These are phyloP conservation scores for Romanogobio albipinnatus DNA, from an alignment of 2,113 vertebrate genomes.

Conservation along the genomic window DNA sequence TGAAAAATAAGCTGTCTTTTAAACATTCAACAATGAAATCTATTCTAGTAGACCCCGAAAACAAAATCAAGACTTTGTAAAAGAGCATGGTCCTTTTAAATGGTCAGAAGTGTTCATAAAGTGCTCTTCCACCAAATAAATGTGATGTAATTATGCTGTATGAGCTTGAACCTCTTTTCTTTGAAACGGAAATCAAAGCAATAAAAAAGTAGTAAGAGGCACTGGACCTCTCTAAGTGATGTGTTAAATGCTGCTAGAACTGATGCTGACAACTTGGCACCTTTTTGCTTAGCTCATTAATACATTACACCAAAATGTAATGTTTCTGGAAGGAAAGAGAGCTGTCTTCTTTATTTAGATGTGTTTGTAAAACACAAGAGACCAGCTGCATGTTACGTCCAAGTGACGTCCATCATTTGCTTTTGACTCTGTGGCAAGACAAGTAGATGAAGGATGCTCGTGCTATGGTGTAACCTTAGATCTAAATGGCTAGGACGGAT, in stretches of 20 bases:
- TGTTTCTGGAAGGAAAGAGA: slow-evolving; percentile 34
- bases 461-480: slow-evolving; percentile 18
- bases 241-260: slow-evolving; percentile 25
- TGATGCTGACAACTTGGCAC: slow-evolving; percentile 37
- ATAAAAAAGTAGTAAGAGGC: too few species aligned
- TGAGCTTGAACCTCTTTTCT: background rate
- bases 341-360: slow-evolving; percentile 39
- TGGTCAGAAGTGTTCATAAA: background rate
- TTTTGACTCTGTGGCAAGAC: slow-evolving; percentile 2
- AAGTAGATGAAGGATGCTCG: background rate
- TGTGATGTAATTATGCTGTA: background rate
- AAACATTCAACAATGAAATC: too few species aligned
- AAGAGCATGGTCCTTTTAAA: too few species aligned
- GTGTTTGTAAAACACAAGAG: background rate
- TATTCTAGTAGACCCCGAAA: too few species aligned
- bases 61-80: too few species aligned
- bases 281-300: slow-evolving; percentile 46
- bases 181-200: too few species aligned
- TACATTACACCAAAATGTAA: slow-evolving; percentile 49
- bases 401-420: background rate
- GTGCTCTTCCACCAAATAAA: background rate
- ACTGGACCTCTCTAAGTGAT: too few species aligned
- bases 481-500: slow-evolving; percentile 23
- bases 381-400: slow-evolving; percentile 26
- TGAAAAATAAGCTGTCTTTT: too few species aligned